Base-by-base conservation (phyloP, 1,140 invertebrate species). In the Harlomillsia oculata region DNA sequence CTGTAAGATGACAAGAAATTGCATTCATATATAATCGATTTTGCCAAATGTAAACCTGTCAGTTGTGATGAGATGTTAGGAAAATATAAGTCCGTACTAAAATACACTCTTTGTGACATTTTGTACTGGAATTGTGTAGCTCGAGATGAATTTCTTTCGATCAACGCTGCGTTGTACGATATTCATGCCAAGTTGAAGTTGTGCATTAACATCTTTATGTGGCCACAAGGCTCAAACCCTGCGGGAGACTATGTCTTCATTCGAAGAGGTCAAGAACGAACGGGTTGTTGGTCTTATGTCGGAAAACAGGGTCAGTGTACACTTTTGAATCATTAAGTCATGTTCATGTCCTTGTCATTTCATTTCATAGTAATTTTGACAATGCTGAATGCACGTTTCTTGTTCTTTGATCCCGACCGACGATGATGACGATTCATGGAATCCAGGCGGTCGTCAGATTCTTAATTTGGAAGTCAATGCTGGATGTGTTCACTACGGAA, bases 221-320 rank as follows among this genome's bases (percentile, higher is more conserved):
- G 49, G 49, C 49, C 49, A 26, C 11, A 5, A 3, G 49, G 39
- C 34, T 9, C 49, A 25, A 8, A 51, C 1, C 49, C 49, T 14
- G 9, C 20, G 3, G 49, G 49, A 39, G 81, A 84, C 61, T 73
- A 73, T 25, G 71, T 82, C 53, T 72, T 69, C 44, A 49, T 56
- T 34, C 29, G 49, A 13, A 16, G 34, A 28, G 56, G 56, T 16
- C 25, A 25, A 5, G 28, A 8, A 14, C 20, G 28, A 3, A n/a
- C 23, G 4, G 77, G 77, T 14, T 80, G 78, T 55, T 78, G 74
- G 72, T 78, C 77, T 0, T 70, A 70, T 41, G 77, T 80, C 0
- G 78, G 78, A 3, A 68, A 76, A 16, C 14, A 28, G 2, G 52
- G 52, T 32, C 28, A 30, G 14, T 5, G 25, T 8, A 26, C 30